Evolutionary conservation across 2,888 invertebrate species (phyloP), one percentile per base, ranked within the genome.

Genomic region (Cosmopolites sordidus): DNA sequence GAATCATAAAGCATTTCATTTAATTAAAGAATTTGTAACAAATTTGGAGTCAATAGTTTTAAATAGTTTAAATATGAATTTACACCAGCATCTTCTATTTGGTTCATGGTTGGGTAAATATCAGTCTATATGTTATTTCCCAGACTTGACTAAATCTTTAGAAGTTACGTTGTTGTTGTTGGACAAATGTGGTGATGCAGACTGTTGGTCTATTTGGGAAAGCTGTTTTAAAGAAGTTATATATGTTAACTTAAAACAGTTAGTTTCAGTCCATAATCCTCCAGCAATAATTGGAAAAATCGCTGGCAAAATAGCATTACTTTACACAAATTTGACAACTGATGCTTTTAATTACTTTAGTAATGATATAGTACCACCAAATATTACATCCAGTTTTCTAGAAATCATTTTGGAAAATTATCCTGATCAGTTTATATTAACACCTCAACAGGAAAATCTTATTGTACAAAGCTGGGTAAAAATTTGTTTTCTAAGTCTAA

Each of bases 381-480:
- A 63, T 57, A 61, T 72, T n/a, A 59, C 63, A 2, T 58, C 64
- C 22, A 57, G 59, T 43, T 72, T 69, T 59, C 54, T 72, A 15
- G 60, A 55, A 14, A 59, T 59, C 2, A 54, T 69, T 43, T 61
- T 73, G 38, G 61, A 63, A 16, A 58, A 66, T 40, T 64, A 64
- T 50, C 62, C 65, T 1, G 60, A 60, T 29, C 62, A 56, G 37
- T 60, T 64, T 41, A 55, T 64, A 8, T 43, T 69, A 22, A 58
- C 61, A 1, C 46, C 61, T 12, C 58, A 62, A 40, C 67, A 70
- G 52, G 69, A 71, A 59, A 59, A 53, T 14, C 48, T 64, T 14
- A 63, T 69, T 16, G 51, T 73, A 16, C 69, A 69, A 43, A 66
- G 68, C 3, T 73, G 73, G 73, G 55, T 68, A 2, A 69, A 69